Evolutionary conservation across 2,888 invertebrate genomes (phyloP).

Genomic region (Atrina japonica): DNA sequence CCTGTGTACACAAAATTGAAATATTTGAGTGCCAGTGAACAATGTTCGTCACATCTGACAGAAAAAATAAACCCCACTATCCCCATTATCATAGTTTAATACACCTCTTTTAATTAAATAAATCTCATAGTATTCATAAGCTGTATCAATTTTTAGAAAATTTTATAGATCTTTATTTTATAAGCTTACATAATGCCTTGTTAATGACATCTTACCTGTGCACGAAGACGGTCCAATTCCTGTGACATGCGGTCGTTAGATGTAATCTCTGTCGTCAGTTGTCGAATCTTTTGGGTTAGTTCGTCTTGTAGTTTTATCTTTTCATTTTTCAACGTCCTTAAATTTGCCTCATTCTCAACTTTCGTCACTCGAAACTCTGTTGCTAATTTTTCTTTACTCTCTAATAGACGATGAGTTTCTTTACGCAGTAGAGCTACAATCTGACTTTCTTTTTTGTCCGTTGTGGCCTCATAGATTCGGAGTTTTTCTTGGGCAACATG

Average conservation of each 20-base stretch:
- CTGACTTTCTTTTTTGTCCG: conserved; percentile 55
- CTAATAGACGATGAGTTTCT: conserved; percentile 74
- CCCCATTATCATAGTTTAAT: too few species aligned
- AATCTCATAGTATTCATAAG: neutral
- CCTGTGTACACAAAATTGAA: too few species aligned
- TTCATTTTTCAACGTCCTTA: conserved; percentile 62
- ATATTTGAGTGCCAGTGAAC: too few species aligned
- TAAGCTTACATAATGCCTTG: too few species aligned
- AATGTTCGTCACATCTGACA: too few species aligned
- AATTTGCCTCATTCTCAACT: conserved; percentile 64
- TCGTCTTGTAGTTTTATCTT: conserved; percentile 68
- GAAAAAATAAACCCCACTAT: too few species aligned
- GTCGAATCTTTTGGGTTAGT: conserved; percentile 61
- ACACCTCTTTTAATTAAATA: too few species aligned
- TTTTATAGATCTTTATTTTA: neutral
- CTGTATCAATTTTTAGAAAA: neutral
- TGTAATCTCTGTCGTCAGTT: conserved; percentile 60
- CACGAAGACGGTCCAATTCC: conserved; percentile 52
- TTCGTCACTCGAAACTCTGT: conserved; percentile 65
- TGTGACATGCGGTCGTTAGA: conserved; percentile 61
- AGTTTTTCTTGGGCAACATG: conserved; percentile 62
- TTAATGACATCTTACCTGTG: conserved; percentile 61
- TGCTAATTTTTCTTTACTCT: conserved; percentile 71
- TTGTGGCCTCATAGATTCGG: conserved; percentile 60
- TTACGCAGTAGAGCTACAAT: conserved; percentile 62